Conservation (phyloP, 2,888 invertebrate genomes). For the Hydroisotoma schaefferi region DNA sequence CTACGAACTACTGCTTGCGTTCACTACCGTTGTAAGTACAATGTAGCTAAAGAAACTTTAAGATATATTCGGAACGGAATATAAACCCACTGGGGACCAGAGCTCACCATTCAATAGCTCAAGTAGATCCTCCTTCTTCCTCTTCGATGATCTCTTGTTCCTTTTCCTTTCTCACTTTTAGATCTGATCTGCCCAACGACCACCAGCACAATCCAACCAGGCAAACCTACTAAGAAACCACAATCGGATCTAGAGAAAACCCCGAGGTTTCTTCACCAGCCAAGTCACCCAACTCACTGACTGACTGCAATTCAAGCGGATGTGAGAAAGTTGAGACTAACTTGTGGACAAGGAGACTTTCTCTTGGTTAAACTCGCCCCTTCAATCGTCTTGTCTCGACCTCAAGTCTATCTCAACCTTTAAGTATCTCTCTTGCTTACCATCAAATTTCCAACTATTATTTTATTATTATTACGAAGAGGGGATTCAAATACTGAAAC, state of each 20-base stretch:
- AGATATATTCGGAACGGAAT: neutral
- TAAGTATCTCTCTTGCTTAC: no score
- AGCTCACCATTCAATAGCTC: neutral
- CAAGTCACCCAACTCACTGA: neutral
- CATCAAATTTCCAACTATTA: no score
- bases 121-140: neutral
- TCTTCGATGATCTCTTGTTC: neutral
- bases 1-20: neutral
- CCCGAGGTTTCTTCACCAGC: no score
- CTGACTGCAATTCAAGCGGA: neutral
- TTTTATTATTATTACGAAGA: no score
- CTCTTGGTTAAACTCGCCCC: no score
- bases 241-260: conserved; percentile 26
- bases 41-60: no score
- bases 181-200: conserved; percentile 2
- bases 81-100: conserved; percentile 4
- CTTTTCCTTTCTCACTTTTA: conserved; percentile 9
- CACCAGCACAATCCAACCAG: no score
- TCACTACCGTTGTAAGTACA: no score
- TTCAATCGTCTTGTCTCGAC: no score
- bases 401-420: no score
- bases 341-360: neutral
- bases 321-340: no score
- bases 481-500: no score
- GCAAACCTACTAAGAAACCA: conserved; percentile 24